phyloP scores from a whole-genome alignment of 2,888 invertebrate species.

The Lasiommata megera region DNA sequence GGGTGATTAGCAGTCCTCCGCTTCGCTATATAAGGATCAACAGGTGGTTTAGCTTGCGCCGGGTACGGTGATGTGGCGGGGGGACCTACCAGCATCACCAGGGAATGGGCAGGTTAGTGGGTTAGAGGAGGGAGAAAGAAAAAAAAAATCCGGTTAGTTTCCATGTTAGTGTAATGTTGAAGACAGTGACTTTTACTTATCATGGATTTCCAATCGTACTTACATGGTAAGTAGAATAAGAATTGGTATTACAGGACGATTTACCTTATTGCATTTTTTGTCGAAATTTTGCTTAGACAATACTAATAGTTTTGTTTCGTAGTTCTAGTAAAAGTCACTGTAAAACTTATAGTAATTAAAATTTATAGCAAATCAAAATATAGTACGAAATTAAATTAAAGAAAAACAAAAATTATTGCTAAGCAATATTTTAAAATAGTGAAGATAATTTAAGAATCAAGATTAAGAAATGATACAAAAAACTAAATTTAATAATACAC shows the following conservation, averaged over 20 bases:
- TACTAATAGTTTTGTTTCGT: too few species aligned
- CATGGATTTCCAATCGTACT: neutral
- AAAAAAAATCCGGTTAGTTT: conserved; percentile 61
- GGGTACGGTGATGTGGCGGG: conserved; percentile 84
- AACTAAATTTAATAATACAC: neutral
- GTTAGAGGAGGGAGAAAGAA: conserved; percentile 61
- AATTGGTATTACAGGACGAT: neutral
- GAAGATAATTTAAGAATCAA: neutral
- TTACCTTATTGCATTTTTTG: too few species aligned
- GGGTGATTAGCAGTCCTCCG: conserved; percentile 96
- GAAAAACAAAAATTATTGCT: neutral
- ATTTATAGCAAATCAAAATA: conserved; percentile 18
- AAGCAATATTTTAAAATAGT: neutral
- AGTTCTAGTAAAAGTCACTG: conserved; percentile 36
- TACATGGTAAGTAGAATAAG: too few species aligned
- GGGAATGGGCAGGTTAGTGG: conserved; percentile 74
- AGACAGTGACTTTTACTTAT: conserved; percentile 43
- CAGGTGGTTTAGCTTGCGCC: conserved; percentile 80
- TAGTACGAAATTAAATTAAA: neutral
- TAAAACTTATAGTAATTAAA: conserved; percentile 36
- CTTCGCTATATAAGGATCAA: conserved; percentile 94
- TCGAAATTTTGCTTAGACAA: too few species aligned
- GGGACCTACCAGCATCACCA: conserved; percentile 80
- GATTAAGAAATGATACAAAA: neutral
- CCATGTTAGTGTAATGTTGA: conserved; percentile 48